A percentile compares a stretch with the other conserved stretches of the same genome.
Conservation (phyloP, 2,888 invertebrate genomes). For the Lampropteryx suffumata region DNA sequence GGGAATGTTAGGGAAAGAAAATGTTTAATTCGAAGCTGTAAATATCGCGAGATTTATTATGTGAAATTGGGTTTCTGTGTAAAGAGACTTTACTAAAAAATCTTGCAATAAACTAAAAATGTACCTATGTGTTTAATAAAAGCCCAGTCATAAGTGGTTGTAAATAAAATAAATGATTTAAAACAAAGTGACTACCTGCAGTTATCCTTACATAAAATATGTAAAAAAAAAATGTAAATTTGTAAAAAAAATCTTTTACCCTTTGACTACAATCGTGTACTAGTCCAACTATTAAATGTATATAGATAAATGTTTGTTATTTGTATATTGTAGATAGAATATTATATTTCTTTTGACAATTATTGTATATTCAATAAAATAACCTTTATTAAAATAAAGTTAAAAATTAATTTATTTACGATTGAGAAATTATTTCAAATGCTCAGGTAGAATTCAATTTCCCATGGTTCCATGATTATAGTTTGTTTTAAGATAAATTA, state of each 20-base stretch:
- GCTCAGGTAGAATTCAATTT: conserved; percentile 67
- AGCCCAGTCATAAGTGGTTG: conserved; percentile 13
- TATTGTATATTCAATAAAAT: conserved; percentile 75
- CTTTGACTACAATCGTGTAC: conserved; percentile 76
- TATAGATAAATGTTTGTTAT: conserved; percentile 82
- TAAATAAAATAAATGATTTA: conserved; percentile 21
- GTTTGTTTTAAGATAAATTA: conserved; percentile 60
- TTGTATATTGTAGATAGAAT: conserved; percentile 82
- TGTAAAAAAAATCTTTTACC: conserved; percentile 59
- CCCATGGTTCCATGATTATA: conserved; percentile 51
- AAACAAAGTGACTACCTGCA: conserved; percentile 47
- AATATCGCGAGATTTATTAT: conserved; percentile 4
- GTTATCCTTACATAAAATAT: conserved; percentile 50
- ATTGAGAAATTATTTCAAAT: conserved; percentile 60
- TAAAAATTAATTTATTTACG: conserved; percentile 72
- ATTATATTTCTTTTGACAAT: conserved; percentile 78
- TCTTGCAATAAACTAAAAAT: neutral
- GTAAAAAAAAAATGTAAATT: conserved; percentile 64
- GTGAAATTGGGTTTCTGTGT: neutral
- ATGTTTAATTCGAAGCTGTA: conserved; percentile 2
- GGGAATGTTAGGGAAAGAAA: neutral
- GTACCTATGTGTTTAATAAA: neutral
- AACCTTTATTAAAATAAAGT: conserved; percentile 68
- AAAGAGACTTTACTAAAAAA: neutral
- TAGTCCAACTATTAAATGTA: conserved; percentile 81